Percentiles rank a stretch among this genome's conserved stretches.
Conservation (phyloP, 1,140 invertebrate genomes). For the Hylyphantes graminicola region DNA sequence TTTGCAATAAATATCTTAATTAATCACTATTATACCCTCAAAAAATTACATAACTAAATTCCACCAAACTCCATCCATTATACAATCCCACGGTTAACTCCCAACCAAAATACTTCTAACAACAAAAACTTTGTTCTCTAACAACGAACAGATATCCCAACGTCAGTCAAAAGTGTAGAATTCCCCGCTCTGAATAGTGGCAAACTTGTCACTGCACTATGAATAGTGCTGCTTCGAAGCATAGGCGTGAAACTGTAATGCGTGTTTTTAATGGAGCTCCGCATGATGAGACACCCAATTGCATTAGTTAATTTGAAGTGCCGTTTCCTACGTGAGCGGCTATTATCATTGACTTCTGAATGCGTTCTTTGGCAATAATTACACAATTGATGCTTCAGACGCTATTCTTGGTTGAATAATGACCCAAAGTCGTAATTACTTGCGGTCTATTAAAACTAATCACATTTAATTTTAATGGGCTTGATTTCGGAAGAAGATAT, state of each 20-base stretch:
- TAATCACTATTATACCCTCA: too few species aligned
- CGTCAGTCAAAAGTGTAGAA: too few species aligned
- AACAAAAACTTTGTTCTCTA: too few species aligned
- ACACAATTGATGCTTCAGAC: constrained; percentile 10
- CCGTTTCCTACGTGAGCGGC: constrained; percentile 22
- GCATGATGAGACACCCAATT: constrained; percentile 29
- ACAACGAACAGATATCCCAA: too few species aligned
- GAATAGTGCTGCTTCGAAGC: background rate
- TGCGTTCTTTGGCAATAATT: constrained; percentile 24
- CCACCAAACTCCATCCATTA: too few species aligned
- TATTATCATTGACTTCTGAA: constrained; percentile 1
- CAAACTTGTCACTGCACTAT: constrained; percentile 20
- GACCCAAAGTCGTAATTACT: constrained; percentile 31
- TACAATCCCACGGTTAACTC: too few species aligned
- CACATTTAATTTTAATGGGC: constrained; percentile 30
- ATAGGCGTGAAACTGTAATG: constrained; percentile 24
- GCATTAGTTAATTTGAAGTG: constrained; percentile 53
- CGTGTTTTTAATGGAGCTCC: constrained; percentile 48
- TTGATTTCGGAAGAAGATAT: constrained; percentile 6
- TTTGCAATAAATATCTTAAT: too few species aligned
- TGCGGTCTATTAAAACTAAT: constrained; percentile 42
- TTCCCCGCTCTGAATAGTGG: background rate
- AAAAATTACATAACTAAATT: too few species aligned
- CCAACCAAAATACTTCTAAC: too few species aligned
- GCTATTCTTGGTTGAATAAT: constrained; percentile 25